Base-by-base conservation (phyloP, 2,888 invertebrate genomes). In the Conus canariensis region DNA sequence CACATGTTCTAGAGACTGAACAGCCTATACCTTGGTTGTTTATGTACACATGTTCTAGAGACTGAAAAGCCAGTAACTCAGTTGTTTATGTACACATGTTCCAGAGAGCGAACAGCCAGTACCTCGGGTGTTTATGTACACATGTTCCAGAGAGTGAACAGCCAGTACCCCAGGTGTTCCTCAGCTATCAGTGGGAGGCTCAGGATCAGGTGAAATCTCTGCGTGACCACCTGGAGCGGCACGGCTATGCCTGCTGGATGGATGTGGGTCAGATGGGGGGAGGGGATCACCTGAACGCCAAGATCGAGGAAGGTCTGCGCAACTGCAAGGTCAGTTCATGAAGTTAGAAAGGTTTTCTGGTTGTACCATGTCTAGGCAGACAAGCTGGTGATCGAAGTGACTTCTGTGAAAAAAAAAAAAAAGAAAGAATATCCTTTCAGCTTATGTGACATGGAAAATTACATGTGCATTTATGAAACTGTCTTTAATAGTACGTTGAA, bases 131-230 rank as follows among this genome's bases (percentile, higher is more conserved):
- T 96, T 96, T 92, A 94, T 96, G 89, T 96, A 96, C 92, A 64
- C 19, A 5, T 56, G 22, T 64, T 80, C 22, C 89, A 90, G 92
- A 92, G 77, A 89, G 77, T 67, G 91, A 92, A n/a, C 58, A 88
- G 59, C 90, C 90, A 22, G 87, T 87, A 22, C 90, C 96, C 1
- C 95, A 96, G 91, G 95, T 96, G 83, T 96, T 96, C 92, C 94
- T 96, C 88, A 96, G 96, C 92, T 97, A 97, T 92, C 96, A 96
- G 93, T 96, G 96, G 96, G 96, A 96, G 92, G 93, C 94, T 7
- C 96, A 96, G 92, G 96, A 96, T 90, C 95, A 96, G 90, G 96
- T 96, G 14, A 92, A 94, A 59, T 93, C 94, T 10, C 92, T 97
- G 25, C 91, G 96, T 89, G 95, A 96, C 86, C 91, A 94, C 88